Evolutionary conservation across 2,113 vertebrate species (phyloP).

Genomic region (Embiotoca jacksoni): DNA sequence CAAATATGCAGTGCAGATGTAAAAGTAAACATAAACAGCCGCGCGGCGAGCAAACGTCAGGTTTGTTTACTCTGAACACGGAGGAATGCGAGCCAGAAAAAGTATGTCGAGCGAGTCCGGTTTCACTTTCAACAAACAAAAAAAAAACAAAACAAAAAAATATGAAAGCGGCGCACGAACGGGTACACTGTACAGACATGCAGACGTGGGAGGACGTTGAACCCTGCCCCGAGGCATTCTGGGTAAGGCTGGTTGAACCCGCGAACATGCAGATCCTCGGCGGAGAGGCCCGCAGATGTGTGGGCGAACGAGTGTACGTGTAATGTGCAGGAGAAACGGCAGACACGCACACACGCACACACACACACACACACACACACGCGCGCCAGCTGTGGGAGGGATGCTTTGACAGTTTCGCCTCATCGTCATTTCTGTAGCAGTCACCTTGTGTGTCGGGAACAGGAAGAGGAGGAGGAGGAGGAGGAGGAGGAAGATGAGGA

Average conservation of each 20-base stretch:
- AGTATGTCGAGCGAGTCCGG: constrained; percentile 12
- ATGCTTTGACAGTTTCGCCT: no score
- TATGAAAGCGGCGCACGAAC: not conserved
- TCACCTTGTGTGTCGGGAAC: not conserved
- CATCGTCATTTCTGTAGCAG: no score
- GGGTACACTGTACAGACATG: not conserved
- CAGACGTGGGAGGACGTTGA: not conserved
- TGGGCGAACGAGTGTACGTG: constrained; percentile 1
- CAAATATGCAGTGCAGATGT: constrained; percentile 62
- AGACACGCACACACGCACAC: no score
- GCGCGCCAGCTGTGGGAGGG: not conserved
- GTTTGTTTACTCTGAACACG: constrained; percentile 28
- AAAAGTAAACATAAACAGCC: constrained; percentile 56
- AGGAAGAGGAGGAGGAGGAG: not conserved
- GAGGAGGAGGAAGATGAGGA: not conserved
- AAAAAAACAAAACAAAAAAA: not conserved
- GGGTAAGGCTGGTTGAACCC: constrained; percentile 16
- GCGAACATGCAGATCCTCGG: not conserved
- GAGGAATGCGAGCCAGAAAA: constrained; percentile 36
- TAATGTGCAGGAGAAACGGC: not conserved
- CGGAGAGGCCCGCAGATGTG: not conserved
- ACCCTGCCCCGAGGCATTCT: not conserved
- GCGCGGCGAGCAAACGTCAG: constrained; percentile 35
- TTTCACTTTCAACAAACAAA: constrained; percentile 71
- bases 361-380: not conserved